Conservation (phyloP, 2,888 invertebrate genomes). For the Orthonychiurus folsomi region DNA sequence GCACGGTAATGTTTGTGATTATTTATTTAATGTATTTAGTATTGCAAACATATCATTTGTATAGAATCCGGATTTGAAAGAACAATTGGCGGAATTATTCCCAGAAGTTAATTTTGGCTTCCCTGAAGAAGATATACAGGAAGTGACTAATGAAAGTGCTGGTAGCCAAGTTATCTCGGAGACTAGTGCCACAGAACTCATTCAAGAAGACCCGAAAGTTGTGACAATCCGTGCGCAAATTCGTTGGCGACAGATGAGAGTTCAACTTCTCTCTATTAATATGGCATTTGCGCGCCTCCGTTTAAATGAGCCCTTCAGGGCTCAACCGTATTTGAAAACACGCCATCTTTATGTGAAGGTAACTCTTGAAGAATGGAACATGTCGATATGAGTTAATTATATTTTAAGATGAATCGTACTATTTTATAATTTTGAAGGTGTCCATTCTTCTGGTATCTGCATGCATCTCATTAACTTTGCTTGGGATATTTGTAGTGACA, state of each 20-base stretch:
- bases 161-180: no score
- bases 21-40: no score
- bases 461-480: slow-evolving; percentile 71
- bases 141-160: slow-evolving; percentile 13
- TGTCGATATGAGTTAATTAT: background rate
- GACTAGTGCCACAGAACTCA: no score
- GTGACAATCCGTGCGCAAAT: slow-evolving; percentile 19
- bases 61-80: no score
- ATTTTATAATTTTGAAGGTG: slow-evolving; percentile 45
- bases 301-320: slow-evolving; percentile 69
- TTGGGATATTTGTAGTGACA: slow-evolving; percentile 74
- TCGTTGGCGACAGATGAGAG: slow-evolving; percentile 32
- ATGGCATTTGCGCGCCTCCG: slow-evolving; percentile 81
- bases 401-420: slow-evolving; percentile 6
- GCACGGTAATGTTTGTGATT: no score
- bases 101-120: no score
- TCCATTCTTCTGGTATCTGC: slow-evolving; percentile 60
- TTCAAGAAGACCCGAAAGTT: slow-evolving; percentile 14
- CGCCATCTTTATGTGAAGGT: slow-evolving; percentile 61
- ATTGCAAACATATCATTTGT: no score
- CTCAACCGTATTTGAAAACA: slow-evolving; percentile 82
- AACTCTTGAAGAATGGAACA: background rate
- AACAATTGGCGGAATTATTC: no score
- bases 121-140: slow-evolving; percentile 19
- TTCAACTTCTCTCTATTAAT: slow-evolving; percentile 74